Evolutionary conservation across 2,113 vertebrate species (phyloP).

Genomic region (Halichoeres trimaculatus): DNA sequence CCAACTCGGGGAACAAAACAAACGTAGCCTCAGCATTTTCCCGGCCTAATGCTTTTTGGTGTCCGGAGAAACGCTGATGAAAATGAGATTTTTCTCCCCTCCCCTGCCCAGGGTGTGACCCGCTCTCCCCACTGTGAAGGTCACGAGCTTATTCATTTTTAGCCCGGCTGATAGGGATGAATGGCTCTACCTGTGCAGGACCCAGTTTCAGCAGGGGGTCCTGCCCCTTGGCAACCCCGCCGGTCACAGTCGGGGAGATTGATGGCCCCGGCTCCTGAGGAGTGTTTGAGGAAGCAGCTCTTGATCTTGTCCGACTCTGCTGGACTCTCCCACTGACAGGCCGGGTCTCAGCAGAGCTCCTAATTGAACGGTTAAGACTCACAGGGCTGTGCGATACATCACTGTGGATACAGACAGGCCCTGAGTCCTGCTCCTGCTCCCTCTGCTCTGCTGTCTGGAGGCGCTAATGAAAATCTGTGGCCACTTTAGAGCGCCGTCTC

Average conservation of each 20-base stretch:
- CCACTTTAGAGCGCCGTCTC: conserved; percentile 61
- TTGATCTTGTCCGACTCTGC: conserved; percentile 74
- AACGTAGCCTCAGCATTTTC: conserved; percentile 73
- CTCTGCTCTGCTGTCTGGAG: conserved; percentile 46
- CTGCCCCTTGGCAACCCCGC: conserved; percentile 58
- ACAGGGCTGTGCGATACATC: conserved; percentile 71
- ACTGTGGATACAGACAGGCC: conserved; percentile 64
- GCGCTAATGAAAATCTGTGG: conserved; percentile 70
- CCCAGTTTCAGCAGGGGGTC: conserved; percentile 50
- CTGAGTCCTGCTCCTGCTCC: conserved; percentile 24
- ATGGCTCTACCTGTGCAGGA: conserved; percentile 66
- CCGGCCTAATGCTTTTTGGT: conserved; percentile 60
- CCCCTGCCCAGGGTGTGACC: conserved; percentile 49
- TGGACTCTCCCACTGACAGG: conserved; percentile 64
- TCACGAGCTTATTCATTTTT: conserved; percentile 76
- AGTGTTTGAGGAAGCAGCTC: conserved; percentile 74
- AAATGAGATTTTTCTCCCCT: conserved; percentile 61
- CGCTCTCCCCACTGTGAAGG: conserved; percentile 72
- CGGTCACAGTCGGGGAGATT: conserved; percentile 66
- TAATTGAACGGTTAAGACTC: conserved; percentile 79
- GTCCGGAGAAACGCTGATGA: conserved; percentile 75
- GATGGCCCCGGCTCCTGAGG: conserved; percentile 66
- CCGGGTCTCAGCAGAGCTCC: conserved; percentile 65
- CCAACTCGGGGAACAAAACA: conserved; percentile 70
- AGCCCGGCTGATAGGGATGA: conserved; percentile 74